Base-by-base conservation (phyloP, 1,140 invertebrate species). In the Triops longicaudatus region DNA sequence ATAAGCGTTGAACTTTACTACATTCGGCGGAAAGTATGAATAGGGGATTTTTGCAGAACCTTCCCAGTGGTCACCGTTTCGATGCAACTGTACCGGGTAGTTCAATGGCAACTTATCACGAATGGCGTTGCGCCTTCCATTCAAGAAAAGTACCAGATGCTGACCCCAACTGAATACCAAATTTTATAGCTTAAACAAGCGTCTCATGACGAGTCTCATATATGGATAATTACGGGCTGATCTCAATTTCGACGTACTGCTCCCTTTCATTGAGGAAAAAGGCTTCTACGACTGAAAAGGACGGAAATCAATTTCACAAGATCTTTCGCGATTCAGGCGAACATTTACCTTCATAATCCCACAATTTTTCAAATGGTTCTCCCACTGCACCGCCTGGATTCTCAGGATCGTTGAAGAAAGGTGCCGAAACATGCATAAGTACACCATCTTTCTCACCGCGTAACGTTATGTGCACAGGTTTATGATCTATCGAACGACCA, bases 1-100 rank as follows among this genome's bases (percentile, higher is more conserved):
- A 81, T 87, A 89, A 5, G 87, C 87, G 80, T 89, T 89, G 79
- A 89, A 86, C 78, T 84, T 85, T 28, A 82, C 84, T 0, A 88
- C 84, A 50, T 82, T 82, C 73, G 82, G 81, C 72, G 85, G 86
- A 26, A 87, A 83, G 78, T 85, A 86, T 14, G 79, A 63, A 6
- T 76, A 43, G 1, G 86, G 86, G 41, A 87, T 82, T 11, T 80
- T 76, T 0, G 85, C 86, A 26, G 72, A 76, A 26, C 86, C 86
- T 10, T 42, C 80, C 86, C 86, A 87, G 28, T 28, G 22, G 17
- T 41, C 44, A 10, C 11, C 41, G 6, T 80, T 14, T 17, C 14
- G 83, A 17, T 73, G 76, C 41, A 73, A 14, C 5, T 41, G 0
- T 1, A 73, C 81, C 71, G 78, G 81, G 77, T 83, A 85, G 6